Percentiles rank a stretch among this genome's conserved stretches.
These are phyloP conservation scores for Ectemnius cavifrons DNA, from an alignment of 2,888 invertebrate genomes.

Conservation along the genomic window DNA sequence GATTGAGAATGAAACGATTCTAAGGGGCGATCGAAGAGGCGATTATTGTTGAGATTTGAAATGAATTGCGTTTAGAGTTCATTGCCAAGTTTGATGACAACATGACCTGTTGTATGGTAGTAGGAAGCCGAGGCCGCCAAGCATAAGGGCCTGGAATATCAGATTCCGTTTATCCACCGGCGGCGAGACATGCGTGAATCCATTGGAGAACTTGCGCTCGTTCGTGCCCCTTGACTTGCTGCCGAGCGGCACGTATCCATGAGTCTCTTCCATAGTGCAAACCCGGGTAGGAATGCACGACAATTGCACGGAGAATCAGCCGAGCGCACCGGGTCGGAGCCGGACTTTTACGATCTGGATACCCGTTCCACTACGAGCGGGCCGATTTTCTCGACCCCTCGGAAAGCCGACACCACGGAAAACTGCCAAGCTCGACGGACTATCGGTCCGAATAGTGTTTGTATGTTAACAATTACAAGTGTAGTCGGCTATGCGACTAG, in stretches of 20 bases:
- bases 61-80: too few relatives aligned
- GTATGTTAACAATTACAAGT: conserved; percentile 48
- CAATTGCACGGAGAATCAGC: background rate
- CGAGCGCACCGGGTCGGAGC: background rate
- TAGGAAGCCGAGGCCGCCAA: conserved; percentile 93
- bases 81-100: background rate
- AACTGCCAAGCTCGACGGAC: background rate
- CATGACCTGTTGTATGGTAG: conserved; percentile 93
- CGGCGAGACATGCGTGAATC: conserved; percentile 82
- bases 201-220: conserved; percentile 79
- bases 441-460: conserved; percentile 44
- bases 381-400: too few relatives aligned
- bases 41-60: conserved; percentile 23
- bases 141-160: conserved; percentile 86
- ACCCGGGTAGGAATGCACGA: conserved; percentile 1
- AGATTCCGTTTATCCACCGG: conserved; percentile 86
- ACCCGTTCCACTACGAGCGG: too few relatives aligned
- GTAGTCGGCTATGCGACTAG: conserved; percentile 44
- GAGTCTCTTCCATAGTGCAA: conserved; percentile 82
- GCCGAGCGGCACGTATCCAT: conserved; percentile 82
- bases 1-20: too few relatives aligned
- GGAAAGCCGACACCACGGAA: too few relatives aligned
- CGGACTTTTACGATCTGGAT: too few relatives aligned
- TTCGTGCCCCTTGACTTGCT: conserved; percentile 81
- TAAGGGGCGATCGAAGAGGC: too few relatives aligned